Evolutionary conservation across 2,797 vertebrate species (phyloP), one percentile per base, ranked within the genome.

Genomic region (Myotis planiceps): DNA sequence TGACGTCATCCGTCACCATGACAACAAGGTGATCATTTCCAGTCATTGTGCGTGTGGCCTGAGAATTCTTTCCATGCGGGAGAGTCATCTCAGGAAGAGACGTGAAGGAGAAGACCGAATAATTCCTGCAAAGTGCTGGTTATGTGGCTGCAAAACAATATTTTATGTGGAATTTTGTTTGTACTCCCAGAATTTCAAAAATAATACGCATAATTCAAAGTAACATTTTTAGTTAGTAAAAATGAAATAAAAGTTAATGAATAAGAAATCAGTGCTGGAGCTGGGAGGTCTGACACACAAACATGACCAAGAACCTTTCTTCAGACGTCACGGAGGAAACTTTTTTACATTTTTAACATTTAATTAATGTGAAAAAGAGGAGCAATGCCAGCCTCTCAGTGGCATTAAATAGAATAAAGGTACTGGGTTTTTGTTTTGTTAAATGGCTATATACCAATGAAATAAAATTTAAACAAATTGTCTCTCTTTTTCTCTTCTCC

Each of bases 171-270:
- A 94, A 9, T 60, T 79, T 75, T 55, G 60, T 18, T 83, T 58
- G 47, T 79, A 68, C 19, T 76, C 32, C 27, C 81, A 65, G 29
- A 93, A 80, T 42, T 80, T 87, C 27, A 34, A 66, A 90, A 94
- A 69, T 47, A 80, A 93, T 74, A 12, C 18, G 15, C 21, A 37
- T 15, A 3, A 9, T 72, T 27, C n/a, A 37, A 14, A 60, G 58
- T 29, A 29, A 14, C 58, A 29, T 6, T 14, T 10, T 60, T 29
- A 29, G 27, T 60, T 29, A 29, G 29, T 15, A 60, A 60, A 60
- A 60, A 60, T 29, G 37, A 97, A 96, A 95, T 53, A 86, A 86
- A 96, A 74, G 10, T 29, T 49, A 83, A 80, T 37, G 72, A 92
- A 65, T 51, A 42, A 23, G 12, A 66, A 91, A 58, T 60, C n/a